These are phyloP conservation scores for Lepisosteus oculatus DNA, from an alignment of 2,113 vertebrate species.

Conservation along the genomic window DNA sequence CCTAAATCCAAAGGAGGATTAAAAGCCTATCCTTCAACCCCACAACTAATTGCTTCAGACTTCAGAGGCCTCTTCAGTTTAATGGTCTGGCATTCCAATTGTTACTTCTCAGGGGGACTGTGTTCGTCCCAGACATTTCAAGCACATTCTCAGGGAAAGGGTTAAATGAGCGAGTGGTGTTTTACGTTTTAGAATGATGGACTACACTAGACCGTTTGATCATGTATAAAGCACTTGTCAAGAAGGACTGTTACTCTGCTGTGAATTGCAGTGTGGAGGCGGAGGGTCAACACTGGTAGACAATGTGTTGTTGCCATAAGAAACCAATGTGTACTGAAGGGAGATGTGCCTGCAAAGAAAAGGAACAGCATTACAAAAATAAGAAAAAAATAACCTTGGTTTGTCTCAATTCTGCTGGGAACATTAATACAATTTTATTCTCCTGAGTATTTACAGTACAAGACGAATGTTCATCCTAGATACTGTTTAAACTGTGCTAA, in stretches of 20 bases:
- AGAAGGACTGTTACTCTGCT: neutral
- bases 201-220: constrained; percentile 20
- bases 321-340: neutral
- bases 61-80: neutral
- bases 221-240: constrained; percentile 21
- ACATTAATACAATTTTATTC: no score
- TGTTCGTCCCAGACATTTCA: neutral
- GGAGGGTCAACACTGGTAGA: constrained; percentile 13
- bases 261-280: constrained; percentile 5
- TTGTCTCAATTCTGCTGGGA: no score
- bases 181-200: constrained; percentile 13
- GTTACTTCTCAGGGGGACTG: neutral
- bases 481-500: no score
- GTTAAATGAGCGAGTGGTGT: constrained; percentile 8
- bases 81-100: neutral
- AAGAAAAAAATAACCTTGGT: no score
- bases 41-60: neutral
- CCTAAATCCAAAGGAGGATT: neutral
- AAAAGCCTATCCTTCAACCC: neutral
- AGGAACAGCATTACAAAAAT: neutral
- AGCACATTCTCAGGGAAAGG: neutral
- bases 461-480: no score
- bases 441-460: no score
- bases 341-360: constrained; percentile 4
- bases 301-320: constrained; percentile 14